These are phyloP conservation scores for Exephanes ischioxanthus DNA, from an alignment of 2,888 invertebrate species.

Conservation along the genomic window DNA sequence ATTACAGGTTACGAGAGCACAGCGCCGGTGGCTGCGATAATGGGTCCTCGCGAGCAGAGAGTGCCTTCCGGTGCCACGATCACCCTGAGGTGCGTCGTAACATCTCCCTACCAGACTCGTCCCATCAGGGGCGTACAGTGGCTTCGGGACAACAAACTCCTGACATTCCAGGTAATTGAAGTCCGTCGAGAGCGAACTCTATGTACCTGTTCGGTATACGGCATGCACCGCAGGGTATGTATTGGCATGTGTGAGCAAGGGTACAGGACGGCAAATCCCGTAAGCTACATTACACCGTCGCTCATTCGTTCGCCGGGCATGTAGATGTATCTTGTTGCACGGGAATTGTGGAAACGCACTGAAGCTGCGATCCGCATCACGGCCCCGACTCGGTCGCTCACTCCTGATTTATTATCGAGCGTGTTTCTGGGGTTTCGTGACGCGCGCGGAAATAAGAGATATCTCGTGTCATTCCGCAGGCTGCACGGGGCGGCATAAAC, in stretches of 20 bases:
- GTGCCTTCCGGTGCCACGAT: constrained; percentile 86
- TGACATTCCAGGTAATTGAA: constrained; percentile 86
- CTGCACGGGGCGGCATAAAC: constrained; percentile 87
- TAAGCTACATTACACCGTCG: constrained; percentile 36
- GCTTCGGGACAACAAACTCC: constrained; percentile 87
- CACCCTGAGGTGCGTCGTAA: constrained; percentile 87
- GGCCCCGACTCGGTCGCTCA: not conserved
- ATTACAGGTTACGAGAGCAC: constrained; percentile 83
- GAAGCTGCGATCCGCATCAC: constrained; percentile 13
- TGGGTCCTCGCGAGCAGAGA: constrained; percentile 86
- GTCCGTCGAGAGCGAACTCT: constrained; percentile 60
- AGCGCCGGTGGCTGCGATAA: constrained; percentile 85
- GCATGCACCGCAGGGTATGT: not conserved
- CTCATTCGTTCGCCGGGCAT: constrained; percentile 28
- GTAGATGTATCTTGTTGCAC: constrained; percentile 12
- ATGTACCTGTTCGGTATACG: constrained; percentile 33
- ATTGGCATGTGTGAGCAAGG: not conserved
- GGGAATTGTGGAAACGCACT: constrained; percentile 4
- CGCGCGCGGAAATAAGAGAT: constrained; percentile 50
- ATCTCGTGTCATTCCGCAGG: constrained; percentile 77
- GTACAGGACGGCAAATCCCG: constrained; percentile 4
- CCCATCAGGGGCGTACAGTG: constrained; percentile 86
- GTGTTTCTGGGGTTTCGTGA: constrained; percentile 21
- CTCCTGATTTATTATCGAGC: constrained; percentile 50
- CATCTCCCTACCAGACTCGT: constrained; percentile 83